Evolutionary conservation across 2,113 vertebrate genomes (phyloP), one percentile per base, ranked within the genome.

Genomic region (Siniperca chuatsi): DNA sequence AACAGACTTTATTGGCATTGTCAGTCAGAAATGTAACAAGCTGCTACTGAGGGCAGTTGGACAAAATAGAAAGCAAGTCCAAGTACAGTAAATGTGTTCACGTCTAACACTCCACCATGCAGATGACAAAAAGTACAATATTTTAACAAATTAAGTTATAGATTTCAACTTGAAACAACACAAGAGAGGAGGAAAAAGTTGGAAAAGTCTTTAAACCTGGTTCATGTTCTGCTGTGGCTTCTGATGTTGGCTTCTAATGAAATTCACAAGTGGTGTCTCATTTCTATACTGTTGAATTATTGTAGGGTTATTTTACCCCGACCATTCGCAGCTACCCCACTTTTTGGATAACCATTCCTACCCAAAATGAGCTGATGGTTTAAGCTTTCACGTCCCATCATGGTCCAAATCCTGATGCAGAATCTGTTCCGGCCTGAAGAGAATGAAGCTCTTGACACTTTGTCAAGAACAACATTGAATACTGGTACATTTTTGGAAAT

Each of bases 361-460:
- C 77, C 21, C 8, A 18, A 37, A 42, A 54, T 1, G 23, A 72
- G 58, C 46, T 0, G 18, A 7, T 2, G 12, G 68, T 62, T 44
- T 6, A 42, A 55, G 58, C 16, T 67, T 83, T 80, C 15, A 42
- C 8, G 0, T 46, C 18, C 10, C 5, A 5, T 42, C 50, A 8
- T 5, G 25, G 33, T 79, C 1, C 37, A 65, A 66, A 71, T n/a
- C 10, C 60, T 54, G 37, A 52, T 42, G 23, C 29, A 20, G 23
- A 37, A 9, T 29, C 33, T 40, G 65, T 40, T 60, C 42, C 2
- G 15, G 40, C 12, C 12, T 18, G 35, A 25, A 12, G 29, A 72
- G 18, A 75, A 69, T 8, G 10, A 79, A 64, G 37, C 74, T 64
- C 58, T 77, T 46, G 52, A 82, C 75, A 46, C 13, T 11, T 10